These are phyloP conservation scores for Odontamblyopus lacepedii DNA, from an alignment of 2,797 vertebrate species.

Conservation along the genomic window DNA sequence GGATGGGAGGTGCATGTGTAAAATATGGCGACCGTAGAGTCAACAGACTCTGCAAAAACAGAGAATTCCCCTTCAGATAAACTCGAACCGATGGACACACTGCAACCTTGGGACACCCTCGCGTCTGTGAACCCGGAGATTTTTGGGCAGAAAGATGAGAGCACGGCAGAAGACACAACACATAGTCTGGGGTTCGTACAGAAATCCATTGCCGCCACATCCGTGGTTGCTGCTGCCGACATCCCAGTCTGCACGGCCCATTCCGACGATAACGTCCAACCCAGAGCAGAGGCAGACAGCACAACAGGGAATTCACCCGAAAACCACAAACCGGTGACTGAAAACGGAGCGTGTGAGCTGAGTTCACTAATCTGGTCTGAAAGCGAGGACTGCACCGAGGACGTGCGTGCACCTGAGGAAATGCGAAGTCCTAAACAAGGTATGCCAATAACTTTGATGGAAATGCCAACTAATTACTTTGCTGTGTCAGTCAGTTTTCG, in stretches of 20 bases:
- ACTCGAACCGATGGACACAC: constrained; percentile 38
- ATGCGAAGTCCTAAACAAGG: constrained; percentile 46
- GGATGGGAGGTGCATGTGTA: constrained; percentile 69
- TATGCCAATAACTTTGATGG: constrained; percentile 33
- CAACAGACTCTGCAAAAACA: constrained; percentile 62
- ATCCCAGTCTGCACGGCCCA: constrained; percentile 45
- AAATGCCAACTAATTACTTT: neutral
- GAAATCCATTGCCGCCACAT: neutral
- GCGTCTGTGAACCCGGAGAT: constrained; percentile 26
- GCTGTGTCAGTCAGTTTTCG: neutral
- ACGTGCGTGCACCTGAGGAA: constrained; percentile 15
- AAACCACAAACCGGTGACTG: constrained; percentile 37
- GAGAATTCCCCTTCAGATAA: constrained; percentile 53
- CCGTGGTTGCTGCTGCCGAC: constrained; percentile 16
- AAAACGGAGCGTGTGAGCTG: constrained; percentile 52
- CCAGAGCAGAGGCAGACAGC: constrained; percentile 52
- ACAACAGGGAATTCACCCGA: constrained; percentile 48
- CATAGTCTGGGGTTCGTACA: constrained; percentile 21
- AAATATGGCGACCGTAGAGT: constrained; percentile 80
- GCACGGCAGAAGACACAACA: neutral
- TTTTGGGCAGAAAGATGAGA: constrained; percentile 5
- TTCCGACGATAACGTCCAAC: constrained; percentile 51
- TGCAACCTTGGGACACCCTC: constrained; percentile 29
- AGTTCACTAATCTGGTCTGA: constrained; percentile 60
- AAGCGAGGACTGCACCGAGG: constrained; percentile 49